Evolutionary conservation across 2,888 invertebrate species (phyloP), one percentile per base, ranked within the genome.

Genomic region (Morpho helenor): DNA sequence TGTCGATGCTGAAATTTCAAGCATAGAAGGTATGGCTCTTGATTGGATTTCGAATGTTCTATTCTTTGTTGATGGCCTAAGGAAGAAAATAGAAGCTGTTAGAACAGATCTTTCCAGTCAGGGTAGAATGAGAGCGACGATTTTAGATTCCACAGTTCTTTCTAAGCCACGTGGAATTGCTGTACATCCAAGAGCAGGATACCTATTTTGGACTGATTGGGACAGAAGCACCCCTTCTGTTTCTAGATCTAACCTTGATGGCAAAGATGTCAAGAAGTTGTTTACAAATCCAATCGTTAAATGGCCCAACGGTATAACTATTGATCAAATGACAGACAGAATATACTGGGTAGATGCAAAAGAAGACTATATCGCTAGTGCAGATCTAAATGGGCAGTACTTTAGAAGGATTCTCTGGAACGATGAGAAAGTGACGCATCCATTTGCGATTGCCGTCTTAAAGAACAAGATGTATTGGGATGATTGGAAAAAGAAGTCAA

Each of bases 401-500:
- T 94, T 96, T 68, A 93, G 92, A 64, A 93, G 93, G 69, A 92
- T 96, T 7, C 80, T 95, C 8, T 85, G 91, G 62, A 91, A 94
- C 58, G 92, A 93, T 58, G 92, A 93, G 0, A 92, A 93, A 49
- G 94, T 96, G 0, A 92, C 94, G 0, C 97, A 97, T 91, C 97
- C 97, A 6, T 97, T 97, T 74, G 95, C 96, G 0, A 94, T 97
- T 0, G 96, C 95, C 0, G 94, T 97, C 0, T 94, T 96, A 72
- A 97, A 97, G 80, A 95, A 96, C 71, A 92, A 93, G 68, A 93
- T 98, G 92, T 97, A 95, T 73, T 97, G 97, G 97, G 96, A 97
- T 72, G 97, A 97, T 77, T 97, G 96, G 96, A 95, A 94, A 68
- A 93, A 93, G 52, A 94, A 95, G 60, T 93, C 94, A 39, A 94